Evolutionary conservation across 2,797 vertebrate species (phyloP), one percentile per base, ranked within the genome.

Genomic region (Enteromius unitaeniatus): DNA sequence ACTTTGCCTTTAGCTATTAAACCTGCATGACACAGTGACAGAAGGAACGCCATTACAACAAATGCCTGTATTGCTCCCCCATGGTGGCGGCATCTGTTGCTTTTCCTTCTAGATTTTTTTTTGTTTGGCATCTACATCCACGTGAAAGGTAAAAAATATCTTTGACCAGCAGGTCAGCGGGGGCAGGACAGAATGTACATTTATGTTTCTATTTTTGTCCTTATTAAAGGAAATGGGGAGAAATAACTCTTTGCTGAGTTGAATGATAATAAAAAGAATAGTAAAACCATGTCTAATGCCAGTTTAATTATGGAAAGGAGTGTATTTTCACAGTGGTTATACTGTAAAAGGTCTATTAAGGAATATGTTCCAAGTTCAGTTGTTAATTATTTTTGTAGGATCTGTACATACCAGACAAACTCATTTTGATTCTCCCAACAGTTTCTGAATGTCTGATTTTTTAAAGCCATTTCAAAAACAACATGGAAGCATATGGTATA

Each of bases 111-210:
- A 21, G 69, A 70, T 83, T 81, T 85, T 87, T 93, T 93, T 89
- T 90, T 84, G 89, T 92, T 92, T 93, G 92, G 92, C 92, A 91
- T 91, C 91, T 88, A 90, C 89, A 93, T 93, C 89, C 91, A 86
- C 93, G 93, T 92, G 93, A 93, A 92, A 90, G 90, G 92, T 92
- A 90, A 85, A 93, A 76, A 95, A 95, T 94, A 95, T 92, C 89
- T 92, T 89, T 87, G 85, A 89, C 84, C 86, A 87, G 92, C 92
- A 92, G 93, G 93, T 94, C 93, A 92, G 82, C 72, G 40, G 37
- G 67, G 88, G 74, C 88, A 85, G 84, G 83, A 88, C 87, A 85
- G 31, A 60, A 23, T 86, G 87, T 86, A 86, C 82, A 79, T 85
- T 70, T 72, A 55, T 81, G 55, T 78, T 78, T 76, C 73, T 47